phyloP scores from a whole-genome alignment of 2,113 vertebrate genomes.

The Arvicanthis niloticus region DNA sequence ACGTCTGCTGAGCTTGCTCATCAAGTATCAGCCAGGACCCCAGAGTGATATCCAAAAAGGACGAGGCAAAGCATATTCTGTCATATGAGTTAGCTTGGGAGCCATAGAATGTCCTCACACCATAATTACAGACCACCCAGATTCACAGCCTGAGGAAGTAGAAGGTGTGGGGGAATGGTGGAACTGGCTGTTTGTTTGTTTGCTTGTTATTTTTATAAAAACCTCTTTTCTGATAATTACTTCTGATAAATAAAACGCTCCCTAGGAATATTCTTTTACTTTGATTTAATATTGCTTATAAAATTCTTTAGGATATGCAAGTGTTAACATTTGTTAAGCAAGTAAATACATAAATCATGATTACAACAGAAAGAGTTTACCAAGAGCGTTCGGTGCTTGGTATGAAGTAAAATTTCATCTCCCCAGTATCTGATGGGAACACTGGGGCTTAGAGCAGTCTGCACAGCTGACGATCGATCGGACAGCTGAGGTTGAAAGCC shows the following conservation, averaged over 20 bases:
- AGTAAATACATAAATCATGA: neutral
- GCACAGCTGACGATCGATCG: neutral
- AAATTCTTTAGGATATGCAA: neutral
- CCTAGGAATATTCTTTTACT: neutral
- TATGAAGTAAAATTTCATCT: neutral
- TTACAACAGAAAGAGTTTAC: neutral
- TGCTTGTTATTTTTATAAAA: neutral
- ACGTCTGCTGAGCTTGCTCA: neutral
- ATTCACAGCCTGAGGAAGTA: neutral
- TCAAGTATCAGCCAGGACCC: neutral
- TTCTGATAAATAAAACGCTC: neutral
- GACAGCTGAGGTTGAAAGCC: neutral
- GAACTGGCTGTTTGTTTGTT: neutral
- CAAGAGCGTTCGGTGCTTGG: neutral
- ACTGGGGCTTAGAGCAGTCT: neutral
- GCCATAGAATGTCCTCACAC: rapidly evolving
- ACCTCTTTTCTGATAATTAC: neutral
- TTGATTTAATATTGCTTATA: neutral
- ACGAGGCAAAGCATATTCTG: neutral
- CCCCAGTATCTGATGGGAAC: neutral
- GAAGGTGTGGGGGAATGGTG: neutral
- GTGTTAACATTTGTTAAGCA: neutral
- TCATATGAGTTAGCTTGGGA: neutral
- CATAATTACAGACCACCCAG: too few relatives aligned
- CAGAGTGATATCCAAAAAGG: neutral